Base-by-base conservation (phyloP, 2,888 invertebrate genomes). In the Drosophila pullipes region DNA sequence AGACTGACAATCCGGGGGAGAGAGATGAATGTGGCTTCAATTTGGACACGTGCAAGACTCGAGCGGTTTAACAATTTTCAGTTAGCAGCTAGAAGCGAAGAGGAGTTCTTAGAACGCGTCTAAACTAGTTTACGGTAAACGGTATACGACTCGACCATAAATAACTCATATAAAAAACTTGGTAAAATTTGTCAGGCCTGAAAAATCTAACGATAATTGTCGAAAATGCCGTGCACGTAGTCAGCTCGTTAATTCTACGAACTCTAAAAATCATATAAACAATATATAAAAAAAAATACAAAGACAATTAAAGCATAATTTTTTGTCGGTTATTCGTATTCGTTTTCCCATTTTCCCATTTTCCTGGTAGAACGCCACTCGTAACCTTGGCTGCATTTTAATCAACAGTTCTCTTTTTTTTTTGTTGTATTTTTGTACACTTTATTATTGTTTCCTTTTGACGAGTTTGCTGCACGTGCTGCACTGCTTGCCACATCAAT, bases 341-440 rank as follows among this genome's bases (percentile, higher is more conserved):
- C 18, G 18, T 28, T 55, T 52, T 10, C 70, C 7, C 22, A 25
- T 37, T 55, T 52, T 10, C 69, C 13, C 22, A 47, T 47, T 74
- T 76, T 71, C 47, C 30, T 64, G 64, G 69, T 57, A 69, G 71
- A 77, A 82, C 76, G 83, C 77, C 88, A 78, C 76, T 85, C 76
- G 88, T 85, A 90, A 90, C 90, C 90, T 90, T 85, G 89, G 81
- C 76, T 85, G 90, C 85, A 85, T 85, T 85, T 90, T 85, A 85
- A 85, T 85, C 83, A 75, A 58, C 61, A 66, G 54, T 55, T 71
- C 37, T 61, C 41, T 47, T 41, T 33, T 30, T 31, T 16, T 58
- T 13, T 10, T 49, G 5, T 30, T 31, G 9, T 18, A 10, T 6
- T 37, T 37, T 18, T 18, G 16, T 37, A 18, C 18, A 49, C 18